Conservation (phyloP, 37 sponge, comb jelly and placozoan genomes). For the Spongilla lacustris region DNA sequence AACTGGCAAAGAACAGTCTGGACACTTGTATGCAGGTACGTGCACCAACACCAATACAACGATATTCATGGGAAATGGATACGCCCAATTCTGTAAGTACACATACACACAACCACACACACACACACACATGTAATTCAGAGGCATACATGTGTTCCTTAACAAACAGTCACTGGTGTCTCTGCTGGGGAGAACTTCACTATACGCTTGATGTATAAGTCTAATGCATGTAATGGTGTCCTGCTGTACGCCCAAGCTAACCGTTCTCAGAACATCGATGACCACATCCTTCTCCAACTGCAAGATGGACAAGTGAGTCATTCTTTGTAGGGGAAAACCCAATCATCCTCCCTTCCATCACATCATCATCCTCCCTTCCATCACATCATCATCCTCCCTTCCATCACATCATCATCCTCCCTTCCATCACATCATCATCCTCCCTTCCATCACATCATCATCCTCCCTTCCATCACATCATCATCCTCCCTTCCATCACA, state of each 20-base stretch:
- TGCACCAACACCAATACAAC: not conserved
- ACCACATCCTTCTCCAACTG: not conserved
- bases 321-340: not conserved
- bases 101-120: not conserved
- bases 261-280: not conserved
- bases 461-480: not conserved
- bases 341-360: not conserved
- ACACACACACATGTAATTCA: not conserved
- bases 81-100: not conserved
- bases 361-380: not conserved
- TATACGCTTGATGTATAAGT: not conserved
- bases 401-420: not conserved
- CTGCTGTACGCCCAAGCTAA: not conserved
- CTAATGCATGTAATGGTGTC: not conserved
- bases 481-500: not conserved
- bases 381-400: not conserved
- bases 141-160: not conserved
- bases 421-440: not conserved
- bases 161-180: not conserved
- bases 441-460: not conserved
- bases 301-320: not conserved
- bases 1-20: not conserved
- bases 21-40: not conserved
- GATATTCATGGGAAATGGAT: not conserved
- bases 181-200: not conserved